Conservation (phyloP, 1,140 invertebrate genomes). For the Schmidtea mediterranea region DNA sequence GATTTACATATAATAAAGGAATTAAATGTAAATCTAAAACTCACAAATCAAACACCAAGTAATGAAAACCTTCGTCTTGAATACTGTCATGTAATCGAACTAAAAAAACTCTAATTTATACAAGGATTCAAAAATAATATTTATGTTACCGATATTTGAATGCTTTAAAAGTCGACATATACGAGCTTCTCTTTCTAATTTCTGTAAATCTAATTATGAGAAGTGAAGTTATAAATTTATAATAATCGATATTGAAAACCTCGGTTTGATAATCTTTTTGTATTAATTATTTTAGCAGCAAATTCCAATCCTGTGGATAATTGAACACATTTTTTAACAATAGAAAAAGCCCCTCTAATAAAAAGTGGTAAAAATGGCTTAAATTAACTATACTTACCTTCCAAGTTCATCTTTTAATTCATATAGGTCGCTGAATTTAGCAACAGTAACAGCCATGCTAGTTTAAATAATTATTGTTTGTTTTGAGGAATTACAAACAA, state of each 20-base stretch:
- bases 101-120: conserved; percentile 22
- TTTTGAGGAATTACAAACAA: no score
- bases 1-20: background rate
- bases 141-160: conserved; percentile 47
- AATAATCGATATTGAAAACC: no score
- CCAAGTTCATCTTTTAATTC: conserved; percentile 4
- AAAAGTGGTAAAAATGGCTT: background rate
- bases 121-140: background rate
- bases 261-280: conserved; percentile 88
- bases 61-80: conserved; percentile 97
- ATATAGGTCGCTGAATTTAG: background rate
- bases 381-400: background rate
- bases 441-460: background rate
- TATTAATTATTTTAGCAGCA: conserved; percentile 99
- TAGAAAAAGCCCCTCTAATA: conserved; percentile 80
- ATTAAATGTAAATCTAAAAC: conserved; percentile 15
- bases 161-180: conserved; percentile 63
- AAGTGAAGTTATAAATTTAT: no score
- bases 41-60: conserved; percentile 95
- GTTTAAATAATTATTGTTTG: no score
- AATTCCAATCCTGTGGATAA: conserved; percentile 88
- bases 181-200: conserved; percentile 69
- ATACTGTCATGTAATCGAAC: conserved; percentile 97
- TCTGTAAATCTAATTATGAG: conserved; percentile 26
- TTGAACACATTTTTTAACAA: conserved; percentile 91